These are phyloP conservation scores for Podarcis muralis DNA, from an alignment of 2,113 vertebrate species.

Conservation along the genomic window DNA sequence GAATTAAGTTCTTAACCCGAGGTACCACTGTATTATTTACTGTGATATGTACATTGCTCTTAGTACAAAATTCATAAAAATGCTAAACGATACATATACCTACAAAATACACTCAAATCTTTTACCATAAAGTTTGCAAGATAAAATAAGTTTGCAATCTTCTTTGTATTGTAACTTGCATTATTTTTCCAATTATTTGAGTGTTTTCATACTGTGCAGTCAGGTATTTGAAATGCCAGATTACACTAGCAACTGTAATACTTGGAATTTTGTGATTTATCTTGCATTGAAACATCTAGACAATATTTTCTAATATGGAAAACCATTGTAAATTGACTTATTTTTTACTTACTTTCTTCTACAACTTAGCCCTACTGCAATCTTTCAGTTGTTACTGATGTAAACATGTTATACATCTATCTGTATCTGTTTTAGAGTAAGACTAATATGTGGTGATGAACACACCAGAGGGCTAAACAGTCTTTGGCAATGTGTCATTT, in stretches of 20 bases:
- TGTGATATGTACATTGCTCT: background rate
- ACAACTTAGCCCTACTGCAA: background rate
- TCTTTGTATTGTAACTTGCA: too few relatives aligned
- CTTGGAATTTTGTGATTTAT: background rate
- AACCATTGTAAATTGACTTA: background rate
- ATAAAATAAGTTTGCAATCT: too few relatives aligned
- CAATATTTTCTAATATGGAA: background rate
- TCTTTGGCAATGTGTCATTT: background rate
- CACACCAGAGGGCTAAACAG: background rate
- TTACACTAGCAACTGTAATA: background rate
- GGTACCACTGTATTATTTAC: background rate
- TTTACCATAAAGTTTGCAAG: background rate
- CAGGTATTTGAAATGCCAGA: background rate
- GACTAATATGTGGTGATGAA: background rate
- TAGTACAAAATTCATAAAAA: background rate
- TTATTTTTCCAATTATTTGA: background rate
- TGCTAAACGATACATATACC: background rate
- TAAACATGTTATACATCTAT: background rate
- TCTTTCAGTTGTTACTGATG: background rate
- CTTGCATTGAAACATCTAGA: background rate
- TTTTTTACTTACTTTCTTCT: background rate
- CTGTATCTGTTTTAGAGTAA: background rate
- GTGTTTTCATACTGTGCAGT: background rate
- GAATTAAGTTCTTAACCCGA: too few relatives aligned
- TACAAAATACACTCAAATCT: background rate